These are phyloP conservation scores for Leucopsar rothschildi DNA, from an alignment of 2,113 vertebrate genomes.

Conservation along the genomic window DNA sequence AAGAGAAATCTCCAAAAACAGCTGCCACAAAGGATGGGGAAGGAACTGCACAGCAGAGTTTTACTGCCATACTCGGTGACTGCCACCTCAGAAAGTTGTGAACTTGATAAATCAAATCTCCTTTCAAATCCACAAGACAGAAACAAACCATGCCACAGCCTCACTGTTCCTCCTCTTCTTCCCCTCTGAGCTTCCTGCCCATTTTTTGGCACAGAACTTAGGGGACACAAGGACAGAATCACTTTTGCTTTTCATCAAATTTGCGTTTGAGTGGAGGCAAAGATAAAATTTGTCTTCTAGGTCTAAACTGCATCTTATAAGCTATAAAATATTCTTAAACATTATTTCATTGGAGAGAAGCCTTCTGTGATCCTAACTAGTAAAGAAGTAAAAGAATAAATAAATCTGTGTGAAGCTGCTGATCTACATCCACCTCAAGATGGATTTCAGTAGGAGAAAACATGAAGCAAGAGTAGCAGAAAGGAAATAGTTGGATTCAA, in stretches of 20 bases:
- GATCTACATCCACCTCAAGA: neutral
- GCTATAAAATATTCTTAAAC: neutral
- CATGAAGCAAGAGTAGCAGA: neutral
- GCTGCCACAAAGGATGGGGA: neutral
- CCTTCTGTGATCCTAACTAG: neutral
- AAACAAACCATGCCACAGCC: neutral
- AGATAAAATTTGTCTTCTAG: neutral
- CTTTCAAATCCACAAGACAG: neutral
- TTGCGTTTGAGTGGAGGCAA: neutral
- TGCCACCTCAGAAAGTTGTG: neutral
- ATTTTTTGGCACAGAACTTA: neutral
- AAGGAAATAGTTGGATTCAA: neutral
- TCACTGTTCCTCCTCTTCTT: neutral
- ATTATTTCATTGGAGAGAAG: neutral
- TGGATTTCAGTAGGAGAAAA: neutral
- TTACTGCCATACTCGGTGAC: neutral
- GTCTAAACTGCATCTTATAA: neutral
- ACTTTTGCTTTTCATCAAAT: neutral
- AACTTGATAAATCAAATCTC: neutral
- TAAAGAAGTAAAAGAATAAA: neutral
- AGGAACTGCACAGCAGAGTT: neutral
- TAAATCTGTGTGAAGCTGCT: neutral
- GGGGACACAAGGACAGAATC: neutral
- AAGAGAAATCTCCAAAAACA: neutral
- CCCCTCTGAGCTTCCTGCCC: neutral